A percentile compares a stretch with the other conserved stretches of the same genome.
These are phyloP conservation scores for Epinephelus coioides DNA, from an alignment of 2,797 vertebrate species.

Conservation along the genomic window DNA sequence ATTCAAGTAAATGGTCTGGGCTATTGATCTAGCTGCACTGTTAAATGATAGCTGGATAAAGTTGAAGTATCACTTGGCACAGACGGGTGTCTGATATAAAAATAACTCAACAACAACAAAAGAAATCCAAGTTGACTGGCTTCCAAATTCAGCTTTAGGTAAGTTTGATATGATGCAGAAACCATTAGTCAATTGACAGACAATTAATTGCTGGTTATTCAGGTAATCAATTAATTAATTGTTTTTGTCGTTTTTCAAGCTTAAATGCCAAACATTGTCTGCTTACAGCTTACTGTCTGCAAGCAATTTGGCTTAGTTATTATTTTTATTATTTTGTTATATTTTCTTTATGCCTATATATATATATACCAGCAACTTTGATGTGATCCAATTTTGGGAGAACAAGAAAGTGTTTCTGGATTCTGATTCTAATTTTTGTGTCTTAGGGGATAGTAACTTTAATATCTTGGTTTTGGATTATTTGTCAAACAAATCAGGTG, in stretches of 20 bases:
- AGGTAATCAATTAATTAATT: not conserved
- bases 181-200: not conserved
- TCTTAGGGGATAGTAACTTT: not conserved
- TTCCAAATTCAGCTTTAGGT: constrained; percentile 7
- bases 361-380: no score
- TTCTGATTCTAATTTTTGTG: not conserved
- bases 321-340: no score
- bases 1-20: not conserved
- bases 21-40: not conserved
- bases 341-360: no score
- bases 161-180: constrained; percentile 16
- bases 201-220: not conserved
- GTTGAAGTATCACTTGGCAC: not conserved
- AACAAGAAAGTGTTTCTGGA: no score
- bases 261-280: constrained; percentile 3
- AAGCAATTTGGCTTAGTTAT: no score
- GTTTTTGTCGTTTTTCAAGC: not conserved
- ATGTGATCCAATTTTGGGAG: no score
- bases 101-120: constrained; percentile 1
- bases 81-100: not conserved
- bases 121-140: not conserved
- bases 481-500: not conserved
- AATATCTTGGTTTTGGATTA: not conserved
- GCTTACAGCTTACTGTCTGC: not conserved
- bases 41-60: not conserved